Base-by-base conservation (phyloP, 2,888 invertebrate species). In the Listrodromus nycthemerus region DNA sequence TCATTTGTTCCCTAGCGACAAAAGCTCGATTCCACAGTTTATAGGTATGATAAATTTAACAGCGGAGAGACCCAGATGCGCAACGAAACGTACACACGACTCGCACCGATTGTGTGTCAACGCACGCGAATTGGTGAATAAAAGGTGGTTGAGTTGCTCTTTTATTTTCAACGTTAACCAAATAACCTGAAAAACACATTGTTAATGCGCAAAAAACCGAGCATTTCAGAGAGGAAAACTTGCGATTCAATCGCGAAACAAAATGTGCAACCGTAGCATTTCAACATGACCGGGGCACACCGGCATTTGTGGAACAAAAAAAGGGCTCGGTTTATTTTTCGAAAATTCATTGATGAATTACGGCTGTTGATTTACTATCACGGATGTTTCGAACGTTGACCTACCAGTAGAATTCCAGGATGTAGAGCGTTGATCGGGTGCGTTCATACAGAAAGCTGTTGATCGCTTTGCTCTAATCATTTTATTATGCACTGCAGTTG, bases 11-110 rank as follows among this genome's bases (percentile, higher is more conserved):
- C 10, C 33, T 5, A 16, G n/a, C 61, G 61, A 27, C n/a, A 65
- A 65, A 65, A 65, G 33, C 69, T 30, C 69, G 19, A 16, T 45
- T 55, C 55, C 21, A 45, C 30, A n/a, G 16, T 48, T 8, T 21
- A 45, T 24, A 61, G 19, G 21, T 61, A 33, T 61, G 61, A 48
- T 33, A 55, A 69, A 55, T 66, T 77, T 58, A 30, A 69, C 27
- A 45, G 69, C 21, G 69, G 10, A 4, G 55, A 55, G 33, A 48
- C 67, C 76, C 76, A 77, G 55, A 55, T 77, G 76, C 76, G 41
- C 67, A 58, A 30, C 41, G 52, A 66, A 13, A 65, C 21, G 19
- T 30, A 33, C 16, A 16, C 27, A n/a, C n/a, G 5, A 24, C 24
- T 10, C 55, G 55, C 37, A 3, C 16, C 19, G 4, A 37, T 10